phyloP scores from a whole-genome alignment of 2,888 invertebrate species.

The Cryptophagus acutangulus region DNA sequence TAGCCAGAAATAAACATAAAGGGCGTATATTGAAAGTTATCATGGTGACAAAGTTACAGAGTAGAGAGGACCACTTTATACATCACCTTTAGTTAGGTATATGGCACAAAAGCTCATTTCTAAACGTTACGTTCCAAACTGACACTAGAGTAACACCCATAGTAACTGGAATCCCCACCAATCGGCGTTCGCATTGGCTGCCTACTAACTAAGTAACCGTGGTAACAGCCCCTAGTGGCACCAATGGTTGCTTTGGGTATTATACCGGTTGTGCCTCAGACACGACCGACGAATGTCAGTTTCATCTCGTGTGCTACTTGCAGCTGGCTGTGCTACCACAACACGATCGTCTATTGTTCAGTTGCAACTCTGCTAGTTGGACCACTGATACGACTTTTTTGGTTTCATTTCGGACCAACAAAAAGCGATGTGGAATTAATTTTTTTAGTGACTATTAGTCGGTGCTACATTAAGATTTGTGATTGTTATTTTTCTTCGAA shows the following conservation, averaged over 20 bases:
- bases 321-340: slow-evolving; percentile 23
- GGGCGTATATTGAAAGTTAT: slow-evolving; percentile 35
- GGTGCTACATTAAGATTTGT: slow-evolving; percentile 3
- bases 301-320: slow-evolving; percentile 36
- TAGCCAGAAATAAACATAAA: slow-evolving; percentile 31
- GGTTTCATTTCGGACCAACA: too few relatives aligned
- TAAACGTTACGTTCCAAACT: slow-evolving; percentile 38
- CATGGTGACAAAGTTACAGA: slow-evolving; percentile 33
- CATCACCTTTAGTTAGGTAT: slow-evolving; percentile 47
- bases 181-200: slow-evolving; percentile 39
- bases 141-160: too few relatives aligned
- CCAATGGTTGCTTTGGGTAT: slow-evolving; percentile 39
- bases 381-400: too few relatives aligned
- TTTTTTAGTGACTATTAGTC: slow-evolving; percentile 14
- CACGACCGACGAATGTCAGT: slow-evolving; percentile 33
- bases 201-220: slow-evolving; percentile 40
- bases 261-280: slow-evolving; percentile 23
- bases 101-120: slow-evolving; percentile 31
- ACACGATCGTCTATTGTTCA: slow-evolving; percentile 21
- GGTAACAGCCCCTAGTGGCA: slow-evolving; percentile 43
- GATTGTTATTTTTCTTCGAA: neutral
- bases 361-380: slow-evolving; percentile 10
- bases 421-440: slow-evolving; percentile 23
- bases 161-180: slow-evolving; percentile 31
- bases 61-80: slow-evolving; percentile 46